Evolutionary conservation across 1,140 invertebrate species (phyloP).

Genomic region (Bombus sibiricus): DNA sequence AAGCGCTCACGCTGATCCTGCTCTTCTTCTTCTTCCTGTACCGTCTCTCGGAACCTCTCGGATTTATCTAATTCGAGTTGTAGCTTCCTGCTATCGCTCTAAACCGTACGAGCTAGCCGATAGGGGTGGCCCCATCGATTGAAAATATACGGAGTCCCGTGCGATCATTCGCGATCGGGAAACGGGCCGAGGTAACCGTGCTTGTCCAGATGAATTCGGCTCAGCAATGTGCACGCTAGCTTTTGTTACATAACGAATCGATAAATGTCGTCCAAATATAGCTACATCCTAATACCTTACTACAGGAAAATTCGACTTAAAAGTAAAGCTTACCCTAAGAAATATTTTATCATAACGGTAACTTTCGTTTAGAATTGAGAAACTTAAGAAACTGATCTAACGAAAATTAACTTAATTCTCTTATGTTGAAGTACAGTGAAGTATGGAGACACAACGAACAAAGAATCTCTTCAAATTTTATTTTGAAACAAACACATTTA

Average conservation of each 20-base stretch:
- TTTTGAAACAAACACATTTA: neutral
- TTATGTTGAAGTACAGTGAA: no score
- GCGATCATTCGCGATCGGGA: neutral
- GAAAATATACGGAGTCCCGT: constrained; percentile 2
- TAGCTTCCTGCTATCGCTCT: constrained; percentile 70
- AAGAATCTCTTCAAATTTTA: no score
- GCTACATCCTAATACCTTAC: neutral
- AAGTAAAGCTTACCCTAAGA: neutral
- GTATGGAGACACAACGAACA: no score
- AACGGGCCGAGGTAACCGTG: neutral
- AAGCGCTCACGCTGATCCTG: constrained; percentile 80
- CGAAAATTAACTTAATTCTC: no score
- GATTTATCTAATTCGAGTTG: constrained; percentile 81
- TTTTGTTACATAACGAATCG: constrained; percentile 24
- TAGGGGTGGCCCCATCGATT: constrained; percentile 2
- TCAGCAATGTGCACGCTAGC: neutral
- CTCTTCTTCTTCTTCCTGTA: constrained; percentile 70
- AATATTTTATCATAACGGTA: neutral
- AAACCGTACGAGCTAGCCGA: constrained; percentile 38
- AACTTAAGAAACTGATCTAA: neutral
- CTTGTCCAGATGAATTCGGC: neutral
- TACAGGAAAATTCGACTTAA: neutral
- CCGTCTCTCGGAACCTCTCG: constrained; percentile 68
- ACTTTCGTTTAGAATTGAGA: neutral
- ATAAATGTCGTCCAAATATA: constrained; percentile 18